Evolutionary conservation across 1,140 invertebrate species (phyloP), one percentile per base, ranked within the genome.

Genomic region (Hylyphantes graminicola): DNA sequence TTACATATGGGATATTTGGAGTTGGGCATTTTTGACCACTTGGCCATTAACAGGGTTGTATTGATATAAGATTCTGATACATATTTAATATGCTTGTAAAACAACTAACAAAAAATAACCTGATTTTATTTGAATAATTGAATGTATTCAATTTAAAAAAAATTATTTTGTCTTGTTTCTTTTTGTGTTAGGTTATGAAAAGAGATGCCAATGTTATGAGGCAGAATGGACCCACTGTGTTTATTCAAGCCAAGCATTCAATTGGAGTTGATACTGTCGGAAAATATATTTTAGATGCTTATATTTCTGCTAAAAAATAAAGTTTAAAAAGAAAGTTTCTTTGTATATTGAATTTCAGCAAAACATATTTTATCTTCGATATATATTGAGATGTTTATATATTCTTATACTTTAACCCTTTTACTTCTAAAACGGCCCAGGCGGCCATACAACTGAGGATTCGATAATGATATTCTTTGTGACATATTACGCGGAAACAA

Each of bases 191-290:
- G 84, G 89, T 90, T 54, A 90, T 90, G 90, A 83, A 86, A 8
- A 61, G 87, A 50, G 90, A 90, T 78, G 89, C 89, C 0, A 79
- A 75, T 7, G 63, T 89, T 35, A 90, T 90, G 90, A 73, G 90
- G 67, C 88, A 89, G 75, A 72, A 86, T 57, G 89, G 89, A 55
- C 89, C 89, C 12, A 89, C 89, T 0, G 64, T 90, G n/a, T 89
- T 90, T 80, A 87, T 87, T 64, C 88, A 90, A 70, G 89, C 89
- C 19, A 89, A 88, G 85, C 87, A 90, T 72, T 87, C 86, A 63
- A 83, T 88, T 6, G 90, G 89, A 0, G 67, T 90, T 48, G 84
- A 86, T 7, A 87, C 88, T 70, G 88, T 89, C 63, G 88, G 88
- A n/a, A 54, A 85, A 35, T 75, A 63, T n/a, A 87, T 87, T 68